Base-by-base conservation (phyloP, 2,888 invertebrate genomes). In the Cheilosia impressa region DNA sequence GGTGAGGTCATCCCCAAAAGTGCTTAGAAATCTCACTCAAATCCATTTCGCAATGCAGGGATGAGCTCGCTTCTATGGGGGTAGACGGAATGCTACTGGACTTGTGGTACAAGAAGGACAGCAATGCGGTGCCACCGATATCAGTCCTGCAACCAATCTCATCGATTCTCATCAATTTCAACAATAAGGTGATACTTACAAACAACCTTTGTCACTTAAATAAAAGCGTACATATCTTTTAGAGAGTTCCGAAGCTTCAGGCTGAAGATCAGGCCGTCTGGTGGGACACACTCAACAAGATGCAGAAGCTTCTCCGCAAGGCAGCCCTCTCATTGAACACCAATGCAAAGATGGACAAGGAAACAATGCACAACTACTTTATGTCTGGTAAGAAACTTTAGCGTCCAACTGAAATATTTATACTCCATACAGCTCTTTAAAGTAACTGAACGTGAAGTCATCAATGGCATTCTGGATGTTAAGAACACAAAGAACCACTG, bases 401-500 rank as follows among this genome's bases (percentile, higher is more conserved):
- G 17, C n/a, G 4, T 2, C 66, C 10, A 6, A 52, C 15, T 10
- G 4, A 22, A 10, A 38, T 2, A 17, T 31, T 53, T 41, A 38
- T 7, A 38, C 4, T 45, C 31, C 41, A 45, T 5, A 10, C 41
- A 53, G 9, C 15, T 62, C n/a, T 34, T 45, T 1, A 45, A 92
- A 98, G 99, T 99, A 27, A 99, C 99, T 1, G 99, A 99, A 93
- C 94, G 99, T 55, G 99, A 99, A 93, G 98, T 99, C 0, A 98
- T 98, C 88, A 98, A 98, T 90, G 99, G 99, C 0, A 94, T 99
- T 5, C 92, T 99, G 19, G 97, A 96, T 90, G 98, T 98, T 0
- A 97, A 96, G 90, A 98, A 98, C 90, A 98, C 98, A 0, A 97
- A 97, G 91, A 98, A 98, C 90, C 98, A 99, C 92, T 98, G 98